A percentile compares a stretch with the other conserved stretches of the same genome.
Conservation (phyloP, 2,888 invertebrate genomes). For the Drosophila pseudotalamancana region DNA sequence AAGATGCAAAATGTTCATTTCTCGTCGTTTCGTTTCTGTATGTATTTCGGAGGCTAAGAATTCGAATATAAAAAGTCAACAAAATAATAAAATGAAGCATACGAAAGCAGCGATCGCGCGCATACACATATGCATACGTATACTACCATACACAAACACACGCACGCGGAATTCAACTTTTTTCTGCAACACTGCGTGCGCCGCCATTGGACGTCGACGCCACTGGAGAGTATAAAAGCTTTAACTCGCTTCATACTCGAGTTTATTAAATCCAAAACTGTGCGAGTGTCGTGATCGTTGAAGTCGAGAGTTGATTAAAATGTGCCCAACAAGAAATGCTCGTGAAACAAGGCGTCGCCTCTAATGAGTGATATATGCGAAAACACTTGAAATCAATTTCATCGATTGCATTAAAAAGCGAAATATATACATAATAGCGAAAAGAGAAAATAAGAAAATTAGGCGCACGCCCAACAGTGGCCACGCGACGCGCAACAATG, state of each 20-base stretch:
- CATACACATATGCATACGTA: conserved; percentile 23
- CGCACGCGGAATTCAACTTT: conserved; percentile 46
- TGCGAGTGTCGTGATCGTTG: conserved; percentile 83
- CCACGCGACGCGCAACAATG: conserved; percentile 65
- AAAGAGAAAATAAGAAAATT: conserved; percentile 39
- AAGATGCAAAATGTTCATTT: conserved; percentile 80
- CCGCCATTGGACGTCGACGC: conserved; percentile 59
- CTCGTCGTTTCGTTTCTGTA: conserved; percentile 63
- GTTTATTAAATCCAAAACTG: conserved; percentile 85
- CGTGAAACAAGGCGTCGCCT: conserved; percentile 28
- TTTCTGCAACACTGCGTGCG: conserved; percentile 77
- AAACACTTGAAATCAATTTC: conserved; percentile 8
- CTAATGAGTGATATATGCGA: conserved; percentile 25
- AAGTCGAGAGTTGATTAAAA: conserved; percentile 22
- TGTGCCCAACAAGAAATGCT: conserved; percentile 19
- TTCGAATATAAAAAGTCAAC: conserved; percentile 70
- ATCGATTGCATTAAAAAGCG: conserved; percentile 20
- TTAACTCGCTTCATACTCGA: conserved; percentile 84
- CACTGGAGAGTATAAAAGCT: conserved; percentile 83
- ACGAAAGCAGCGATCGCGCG: conserved; percentile 67
- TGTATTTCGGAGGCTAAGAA: conserved; percentile 59
- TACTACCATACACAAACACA: conserved; percentile 17
- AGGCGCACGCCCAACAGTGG: conserved; percentile 31
- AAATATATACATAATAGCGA: conserved; percentile 4
- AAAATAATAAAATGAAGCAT: conserved; percentile 78